Conservation (phyloP, 2,797 vertebrate genomes). For the Corythornis leucogaster region DNA sequence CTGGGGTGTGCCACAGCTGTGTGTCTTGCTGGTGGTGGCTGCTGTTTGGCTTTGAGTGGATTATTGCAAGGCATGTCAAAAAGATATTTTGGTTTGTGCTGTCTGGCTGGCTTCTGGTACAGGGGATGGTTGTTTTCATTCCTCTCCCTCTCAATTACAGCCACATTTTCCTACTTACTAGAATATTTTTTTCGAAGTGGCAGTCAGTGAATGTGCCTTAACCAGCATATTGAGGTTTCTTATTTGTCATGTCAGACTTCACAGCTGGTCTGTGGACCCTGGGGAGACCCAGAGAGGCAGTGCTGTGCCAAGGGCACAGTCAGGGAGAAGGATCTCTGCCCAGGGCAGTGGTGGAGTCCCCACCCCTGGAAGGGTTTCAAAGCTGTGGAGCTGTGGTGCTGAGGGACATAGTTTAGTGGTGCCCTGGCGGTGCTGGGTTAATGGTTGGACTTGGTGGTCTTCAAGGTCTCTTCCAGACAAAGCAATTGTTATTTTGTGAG, state of each 20-base stretch:
- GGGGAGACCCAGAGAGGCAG: fast-evolving
- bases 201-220: neutral
- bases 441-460: neutral
- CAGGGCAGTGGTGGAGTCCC: neutral
- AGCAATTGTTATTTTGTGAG: neutral
- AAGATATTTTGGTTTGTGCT: neutral
- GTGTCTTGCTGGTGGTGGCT: neutral
- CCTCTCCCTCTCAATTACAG: neutral
- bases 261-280: neutral
- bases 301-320: fast-evolving
- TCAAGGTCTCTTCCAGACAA: neutral
- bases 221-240: neutral
- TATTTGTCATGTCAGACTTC: neutral
- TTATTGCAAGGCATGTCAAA: neutral
- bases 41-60: neutral
- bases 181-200: neutral
- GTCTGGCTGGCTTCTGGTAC: neutral
- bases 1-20: neutral
- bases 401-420: neutral
- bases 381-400: neutral
- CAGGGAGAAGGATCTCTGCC: neutral
- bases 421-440: neutral
- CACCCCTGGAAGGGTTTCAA: neutral
- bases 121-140: neutral
- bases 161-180: neutral